Evolutionary conservation across 2,113 vertebrate genomes (phyloP), one percentile per base, ranked within the genome.

Genomic region (Sardina pilchardus): DNA sequence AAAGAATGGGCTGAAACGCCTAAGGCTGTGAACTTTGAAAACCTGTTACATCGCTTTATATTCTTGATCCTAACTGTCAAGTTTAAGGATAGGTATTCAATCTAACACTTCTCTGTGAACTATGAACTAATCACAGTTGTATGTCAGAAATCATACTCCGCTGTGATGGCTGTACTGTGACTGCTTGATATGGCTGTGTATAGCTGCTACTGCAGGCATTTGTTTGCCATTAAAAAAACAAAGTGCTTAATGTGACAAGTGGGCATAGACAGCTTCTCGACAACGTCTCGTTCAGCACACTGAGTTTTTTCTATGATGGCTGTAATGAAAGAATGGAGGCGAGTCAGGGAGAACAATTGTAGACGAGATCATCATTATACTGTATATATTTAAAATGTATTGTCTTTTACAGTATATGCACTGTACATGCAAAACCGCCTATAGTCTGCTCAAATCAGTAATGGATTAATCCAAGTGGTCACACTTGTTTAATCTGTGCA

Each of bases 151-250:
- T 26, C 63, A 16, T 71, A 30, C 12, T 71, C 63, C 8, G 30
- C 63, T 71, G 63, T 71, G 26, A 71, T 71, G 63, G 63, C n/a
- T 71, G 30, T 71, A 30, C 63, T 71, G 63, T 71, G 59, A 67
- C 59, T 67, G 63, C 63, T 71, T 71, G 2, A 12, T 71, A 9
- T 71, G 63, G 63, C 26, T 71, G 26, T 34, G n/a, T 71, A 7
- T 71, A 8, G 63, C 63, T 71, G 63, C 30, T 26, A 30, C 59
- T 71, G 63, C 30, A 26, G 10, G 63, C 63, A 71, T 3, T 10
- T 34, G 26, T 71, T 71, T 71, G 26, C n/a, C 26, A 71, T 71
- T 71, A 59, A 53, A 53, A 53, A 19, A 17, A 8, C 26, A 67
- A 71, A 71, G 14, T 14, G 63, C 63, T 71, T 71, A 34, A 71